A percentile compares a stretch with the other conserved stretches of the same genome.
These are phyloP conservation scores for Ganaspis sp. DNA, from an alignment of 1,140 invertebrate genomes.

Conservation along the genomic window DNA sequence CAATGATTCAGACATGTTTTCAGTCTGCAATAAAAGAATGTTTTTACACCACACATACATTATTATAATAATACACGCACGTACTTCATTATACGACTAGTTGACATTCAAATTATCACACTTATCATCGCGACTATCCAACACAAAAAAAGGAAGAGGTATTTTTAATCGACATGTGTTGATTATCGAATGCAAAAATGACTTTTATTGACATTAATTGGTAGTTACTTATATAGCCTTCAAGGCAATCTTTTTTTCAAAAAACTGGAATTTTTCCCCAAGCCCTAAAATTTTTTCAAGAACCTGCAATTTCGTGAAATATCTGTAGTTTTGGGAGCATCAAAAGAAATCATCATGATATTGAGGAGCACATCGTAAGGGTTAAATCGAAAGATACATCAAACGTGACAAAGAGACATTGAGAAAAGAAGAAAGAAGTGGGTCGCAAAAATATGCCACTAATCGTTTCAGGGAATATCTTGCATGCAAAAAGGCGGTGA, in stretches of 20 bases:
- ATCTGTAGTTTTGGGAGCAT: too few species aligned
- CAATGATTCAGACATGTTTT: not conserved
- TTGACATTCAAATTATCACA: not conserved
- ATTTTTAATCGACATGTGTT: not conserved
- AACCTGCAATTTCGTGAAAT: too few species aligned
- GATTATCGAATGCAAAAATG: not conserved
- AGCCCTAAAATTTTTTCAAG: too few species aligned
- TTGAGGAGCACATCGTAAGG: too few species aligned
- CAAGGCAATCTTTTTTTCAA: too few species aligned
- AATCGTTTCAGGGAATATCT: not conserved
- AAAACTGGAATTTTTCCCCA: too few species aligned
- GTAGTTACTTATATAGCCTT: too few species aligned
- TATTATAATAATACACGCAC: not conserved
- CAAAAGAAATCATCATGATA: too few species aligned
- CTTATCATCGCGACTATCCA: not conserved
- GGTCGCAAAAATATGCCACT: slow-evolving; percentile 1
- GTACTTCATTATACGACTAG: not conserved
- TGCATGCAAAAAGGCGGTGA: not conserved
- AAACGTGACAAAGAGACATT: not conserved
- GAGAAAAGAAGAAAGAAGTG: not conserved
- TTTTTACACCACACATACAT: not conserved
- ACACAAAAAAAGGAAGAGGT: not conserved
- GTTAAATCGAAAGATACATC: too few species aligned
- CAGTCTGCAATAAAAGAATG: not conserved
- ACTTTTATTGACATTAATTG: not conserved